These are phyloP conservation scores for Tenrec ecaudatus DNA, from an alignment of 2,113 vertebrate genomes.

Conservation along the genomic window DNA sequence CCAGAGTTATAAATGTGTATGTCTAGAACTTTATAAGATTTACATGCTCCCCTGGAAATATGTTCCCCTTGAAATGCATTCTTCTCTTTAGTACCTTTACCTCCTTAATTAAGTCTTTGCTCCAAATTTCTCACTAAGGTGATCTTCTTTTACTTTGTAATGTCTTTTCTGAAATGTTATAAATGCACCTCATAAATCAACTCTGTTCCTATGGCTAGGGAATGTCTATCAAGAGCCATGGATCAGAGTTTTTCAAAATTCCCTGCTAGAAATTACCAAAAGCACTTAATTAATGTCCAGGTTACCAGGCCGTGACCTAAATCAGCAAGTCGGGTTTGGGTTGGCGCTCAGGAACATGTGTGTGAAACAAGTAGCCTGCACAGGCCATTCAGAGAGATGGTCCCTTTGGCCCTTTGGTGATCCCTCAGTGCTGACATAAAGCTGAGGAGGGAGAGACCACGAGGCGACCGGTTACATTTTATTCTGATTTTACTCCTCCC, in stretches of 20 bases:
- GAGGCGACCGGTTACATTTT: background rate
- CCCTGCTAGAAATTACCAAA: background rate
- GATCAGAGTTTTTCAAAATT: background rate
- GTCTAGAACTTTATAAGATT: too few relatives aligned
- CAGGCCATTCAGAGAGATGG: background rate
- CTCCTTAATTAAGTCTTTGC: background rate
- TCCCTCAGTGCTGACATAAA: background rate
- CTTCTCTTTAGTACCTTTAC: background rate
- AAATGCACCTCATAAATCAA: background rate
- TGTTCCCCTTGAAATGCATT: too few relatives aligned
- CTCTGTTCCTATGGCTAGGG: background rate
- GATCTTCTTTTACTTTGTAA: background rate
- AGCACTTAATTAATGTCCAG: background rate
- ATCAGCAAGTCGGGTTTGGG: background rate
- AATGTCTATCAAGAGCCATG: background rate
- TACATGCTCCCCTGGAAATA: too few relatives aligned
- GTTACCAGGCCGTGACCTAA: background rate
- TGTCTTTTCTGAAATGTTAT: background rate
- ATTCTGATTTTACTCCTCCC: background rate
- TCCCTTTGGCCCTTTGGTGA: background rate
- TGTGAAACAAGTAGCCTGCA: background rate
- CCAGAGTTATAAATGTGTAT: too few relatives aligned
- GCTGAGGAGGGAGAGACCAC: background rate
- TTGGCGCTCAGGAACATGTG: background rate
- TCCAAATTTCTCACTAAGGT: background rate